Base-by-base conservation (phyloP, 2,797 vertebrate species). In the Spinus pinus region DNA sequence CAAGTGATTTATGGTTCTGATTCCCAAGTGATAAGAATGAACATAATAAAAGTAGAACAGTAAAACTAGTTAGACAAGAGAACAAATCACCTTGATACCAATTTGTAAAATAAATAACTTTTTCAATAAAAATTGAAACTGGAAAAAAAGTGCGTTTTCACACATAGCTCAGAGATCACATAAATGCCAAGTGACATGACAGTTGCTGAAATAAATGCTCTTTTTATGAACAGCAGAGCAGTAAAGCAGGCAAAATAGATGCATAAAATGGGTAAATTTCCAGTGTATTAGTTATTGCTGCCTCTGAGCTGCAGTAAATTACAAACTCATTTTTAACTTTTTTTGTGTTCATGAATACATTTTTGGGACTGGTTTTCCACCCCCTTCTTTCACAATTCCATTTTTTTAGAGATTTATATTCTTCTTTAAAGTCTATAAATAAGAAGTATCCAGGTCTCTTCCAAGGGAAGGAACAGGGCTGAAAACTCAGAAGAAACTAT, bases 201-300 rank as follows among this genome's bases (percentile, higher is more conserved):
- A 97, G 96, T 97, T 96, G 77, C 95, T 96, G 91, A 98, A 97
- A 98, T 97, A 97, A 97, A 98, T 98, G 96, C 70, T 92, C 53
- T 97, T 97, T 97, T 97, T 97, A 98, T 97, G 97, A 98, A 97
- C 96, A 97, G 81, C 84, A 97, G 94, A 97, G 95, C 96, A 97
- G 94, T 97, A 98, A 98, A 98, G 89, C 95, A 97, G 97, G 88
- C 91, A 97, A 98, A 98, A 97, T 97, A 97, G 97, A 98, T 97
- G 96, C 96, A 97, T 97, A 96, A 97, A 98, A 97, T 96, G 94
- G 96, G 93, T 97, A 97, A 96, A 97, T 97, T 98, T 98, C 96
- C 95, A 97, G 56, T 91, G 81, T 97, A 97, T 97, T 98, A 97
- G 97, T 98, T 98, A 98, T 95, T 96, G 89, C 95, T 97, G 85